Evolutionary conservation across 2,888 invertebrate genomes (phyloP), one percentile per base, ranked within the genome.

Genomic region (Troilus luridus): DNA sequence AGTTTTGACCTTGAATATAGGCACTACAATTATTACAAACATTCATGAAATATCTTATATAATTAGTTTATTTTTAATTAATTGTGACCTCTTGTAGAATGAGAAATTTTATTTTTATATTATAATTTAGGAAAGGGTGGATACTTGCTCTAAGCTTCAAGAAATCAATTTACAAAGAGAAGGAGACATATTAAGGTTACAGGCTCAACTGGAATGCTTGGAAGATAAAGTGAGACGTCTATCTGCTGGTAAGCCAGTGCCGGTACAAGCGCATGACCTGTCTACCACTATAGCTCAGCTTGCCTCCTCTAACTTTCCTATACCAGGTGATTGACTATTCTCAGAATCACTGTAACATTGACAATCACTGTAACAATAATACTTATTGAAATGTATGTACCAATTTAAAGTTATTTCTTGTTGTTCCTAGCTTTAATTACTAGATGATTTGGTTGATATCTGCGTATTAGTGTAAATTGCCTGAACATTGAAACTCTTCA

Each of bases 141-240:
- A 94, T 92, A 96, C 96, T 93, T 96, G 96, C 93, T 95, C 95
- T 92, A 94, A 95, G 11, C 95, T 95, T 92, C 94, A 95, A 93
- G 94, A 94, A 54, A 95, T 95, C 90, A 95, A 95, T 93, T 94
- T 95, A 92, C 94, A 95, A 92, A 94, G 96, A 93, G 96, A 96
- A 93, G 95, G 95, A 92, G 95, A 95, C 92, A 94, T 96, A 89
- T 93, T 96, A 93, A 95, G 95, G 92, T 93, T 96, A 91, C 94
- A 94, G 90, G 94, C 94, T 93, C 94, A 94, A 92, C 92, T 94
- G 27, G 94, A 94, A 59, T 91, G 93, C 54, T 93, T 91, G 17
- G 91, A 92, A 81, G 90, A 72, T 89, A 27, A 64, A 60, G 58
- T 72, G 12, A 58, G 67, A 27, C 56, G 56, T 24, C 27, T 89